These are phyloP conservation scores for Tribolium freemani DNA, from an alignment of 2,888 invertebrate species.

Conservation along the genomic window DNA sequence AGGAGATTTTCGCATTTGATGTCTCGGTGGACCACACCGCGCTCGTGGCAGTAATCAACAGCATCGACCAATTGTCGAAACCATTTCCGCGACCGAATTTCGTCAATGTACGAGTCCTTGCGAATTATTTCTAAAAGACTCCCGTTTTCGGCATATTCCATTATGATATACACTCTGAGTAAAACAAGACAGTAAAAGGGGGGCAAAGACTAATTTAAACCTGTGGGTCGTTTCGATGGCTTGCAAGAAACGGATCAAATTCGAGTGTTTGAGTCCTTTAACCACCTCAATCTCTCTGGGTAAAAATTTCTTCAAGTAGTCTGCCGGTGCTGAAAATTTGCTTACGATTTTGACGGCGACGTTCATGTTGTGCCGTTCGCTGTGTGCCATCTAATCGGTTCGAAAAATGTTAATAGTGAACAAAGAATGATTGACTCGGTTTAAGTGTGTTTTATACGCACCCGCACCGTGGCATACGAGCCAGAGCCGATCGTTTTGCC, in stretches of 20 bases:
- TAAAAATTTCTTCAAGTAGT: constrained; percentile 84
- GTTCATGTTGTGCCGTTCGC: constrained; percentile 79
- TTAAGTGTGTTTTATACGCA: constrained; percentile 59
- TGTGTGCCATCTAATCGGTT: constrained; percentile 74
- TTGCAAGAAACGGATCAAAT: constrained; percentile 84
- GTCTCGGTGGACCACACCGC: constrained; percentile 86
- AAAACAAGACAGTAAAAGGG: background rate
- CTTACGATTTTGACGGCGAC: constrained; percentile 89
- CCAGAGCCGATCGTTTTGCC: constrained; percentile 86
- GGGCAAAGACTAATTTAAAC: constrained; percentile 65
- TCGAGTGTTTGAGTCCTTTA: constrained; percentile 83
- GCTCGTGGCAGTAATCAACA: constrained; percentile 83
- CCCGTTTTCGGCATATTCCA: constrained; percentile 88
- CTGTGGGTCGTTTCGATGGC: constrained; percentile 89
- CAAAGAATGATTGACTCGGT: constrained; percentile 23
- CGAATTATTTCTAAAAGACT: constrained; percentile 83
- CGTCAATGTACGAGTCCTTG: constrained; percentile 80
- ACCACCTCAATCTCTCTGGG: constrained; percentile 88
- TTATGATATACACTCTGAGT: constrained; percentile 83
- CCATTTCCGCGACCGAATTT: constrained; percentile 77
- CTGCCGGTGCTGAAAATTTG: constrained; percentile 85
- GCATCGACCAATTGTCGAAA: constrained; percentile 82
- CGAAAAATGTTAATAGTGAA: background rate
- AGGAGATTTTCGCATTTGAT: constrained; percentile 88
- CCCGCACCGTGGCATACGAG: constrained; percentile 86